Base-by-base conservation (phyloP, 1,140 invertebrate genomes). In the Platyura marginata region DNA sequence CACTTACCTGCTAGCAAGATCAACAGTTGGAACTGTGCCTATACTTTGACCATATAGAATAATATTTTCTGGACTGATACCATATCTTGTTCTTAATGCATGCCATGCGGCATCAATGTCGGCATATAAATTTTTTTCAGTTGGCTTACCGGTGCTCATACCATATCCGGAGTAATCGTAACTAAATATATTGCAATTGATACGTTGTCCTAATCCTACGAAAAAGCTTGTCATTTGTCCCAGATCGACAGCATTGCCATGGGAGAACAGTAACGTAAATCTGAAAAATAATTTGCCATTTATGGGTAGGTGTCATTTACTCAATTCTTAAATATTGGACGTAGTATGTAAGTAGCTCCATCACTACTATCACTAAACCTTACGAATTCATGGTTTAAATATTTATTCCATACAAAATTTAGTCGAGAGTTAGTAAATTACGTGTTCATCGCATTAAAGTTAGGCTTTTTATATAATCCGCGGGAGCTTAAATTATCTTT, bases 141-240 rank as follows among this genome's bases (percentile, higher is more conserved):
- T 75, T 3, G 81, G 73, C 50, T 71, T 74, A n/a, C 81, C 80
- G 10, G 58, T 62, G 44, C 67, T 69, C 19, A 60, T 55, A 4
- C 68, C 70, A 57, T 72, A 73, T 43, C 80, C 79, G 44, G 74
- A 78, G 60, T 83, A 83, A 61, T 83, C 80, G 57, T 79, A 83
- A 53, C 73, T 74, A 56, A 84, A 78, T 43, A 83, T 73, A 56
- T 85, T 82, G 54, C 78, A 81, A 47, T 77, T 74, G 42, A 81
- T 70, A 44, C 74, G 53, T 23, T 68, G 66, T 15, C 76, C 79
- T 29, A 84, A 63, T 20, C 74, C 74, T 45, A 75, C 66, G 50
- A 77, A 79, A 51, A 79, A 79, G 52, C 69, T 72, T 51, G 69
- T 71, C 75, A 81, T 79, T 55, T 77, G 74, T 37, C 75, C 75